Base-by-base conservation (phyloP, 2,888 invertebrate genomes). In the Griposia aprilina region DNA sequence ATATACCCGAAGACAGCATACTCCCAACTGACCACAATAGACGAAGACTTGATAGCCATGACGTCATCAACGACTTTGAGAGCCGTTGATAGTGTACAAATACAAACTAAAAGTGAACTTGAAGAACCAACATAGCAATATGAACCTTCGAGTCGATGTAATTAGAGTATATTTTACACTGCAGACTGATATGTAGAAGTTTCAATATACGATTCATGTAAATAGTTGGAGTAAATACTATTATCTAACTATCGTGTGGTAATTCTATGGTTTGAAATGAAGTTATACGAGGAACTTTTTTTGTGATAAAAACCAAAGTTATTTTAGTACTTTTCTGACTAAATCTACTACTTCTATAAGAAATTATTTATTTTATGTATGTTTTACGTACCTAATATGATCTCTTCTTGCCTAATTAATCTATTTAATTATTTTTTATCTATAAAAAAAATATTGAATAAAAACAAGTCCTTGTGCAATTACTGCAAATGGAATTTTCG, bases 101-200 rank as follows among this genome's bases (percentile, higher is more conserved):
- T 89, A 91, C 89, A 91, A 89, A 91, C 87, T 83, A 90, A 91
- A 85, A 91, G 90, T 84, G 90, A 92, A 90, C 90, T 93, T 60
- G 96, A 95, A 91, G 96, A 96, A 93, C 95, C 95, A 92, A 96
- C 96, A 92, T 96, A 96, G 94, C 92, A 93, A 94, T 91, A 92
- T 91, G 84, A 90, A 91, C 84, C 81, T 83, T 92, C 90, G 91
- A 82, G 90, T 93, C 92, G 91, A 94, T 93, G 91, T 89, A 89
- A 92, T 92, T 94, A 94, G 93, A 91, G 90, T 93, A 93, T 87
- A 94, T 92, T 92, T 93, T 94, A 95, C 93, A 95, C 93, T 91
- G 94, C 96, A 96, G 96, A 96, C 96, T 96, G 96, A 96, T 95
- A 95, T 92, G 92, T 96, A 96, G 95, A 93, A 89, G 93, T 93